A percentile compares a stretch with the other conserved stretches of the same genome.
Conservation (phyloP, 2,797 vertebrate species). For the Periparus ater region DNA sequence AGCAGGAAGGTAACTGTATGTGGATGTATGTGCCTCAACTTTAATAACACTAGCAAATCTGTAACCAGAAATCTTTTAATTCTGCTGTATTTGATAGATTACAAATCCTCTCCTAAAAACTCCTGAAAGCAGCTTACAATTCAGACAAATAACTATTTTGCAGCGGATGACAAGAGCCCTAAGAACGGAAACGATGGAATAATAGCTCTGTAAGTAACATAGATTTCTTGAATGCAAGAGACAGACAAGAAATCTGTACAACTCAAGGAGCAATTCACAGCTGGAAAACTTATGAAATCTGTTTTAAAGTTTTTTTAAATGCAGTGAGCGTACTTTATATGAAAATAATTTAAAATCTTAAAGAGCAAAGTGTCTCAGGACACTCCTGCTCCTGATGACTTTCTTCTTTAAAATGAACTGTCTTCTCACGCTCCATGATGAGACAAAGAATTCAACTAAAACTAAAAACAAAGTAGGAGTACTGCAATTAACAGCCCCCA, state of each 20-base stretch:
- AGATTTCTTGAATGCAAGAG: not conserved
- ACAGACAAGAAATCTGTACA: not conserved
- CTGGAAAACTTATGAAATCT: not conserved
- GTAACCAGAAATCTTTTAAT: constrained; percentile 50
- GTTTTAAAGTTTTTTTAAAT: not conserved
- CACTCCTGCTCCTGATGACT: not conserved
- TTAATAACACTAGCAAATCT: not conserved
- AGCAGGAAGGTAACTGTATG: not conserved
- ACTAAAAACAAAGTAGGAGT: not conserved
- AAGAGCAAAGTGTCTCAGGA: constrained; percentile 9
- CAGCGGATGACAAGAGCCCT: not conserved
- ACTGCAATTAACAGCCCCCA: not conserved
- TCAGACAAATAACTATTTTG: constrained; percentile 58
- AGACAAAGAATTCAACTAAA: constrained; percentile 6
- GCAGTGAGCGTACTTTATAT: not conserved
- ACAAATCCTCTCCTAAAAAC: constrained; percentile 62
- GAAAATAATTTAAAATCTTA: constrained; percentile 4
- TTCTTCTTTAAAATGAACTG: constrained; percentile 30
- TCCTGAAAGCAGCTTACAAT: constrained; percentile 55
- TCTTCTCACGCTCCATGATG: not conserved
- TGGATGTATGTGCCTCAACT: not conserved
- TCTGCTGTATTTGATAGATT: constrained; percentile 55
- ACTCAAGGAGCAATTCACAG: not conserved
- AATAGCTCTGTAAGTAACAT: constrained; percentile 39
- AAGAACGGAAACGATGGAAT: constrained; percentile 27